Evolutionary conservation across 2,113 vertebrate genomes (phyloP).

Genomic region (Lagenorhynchus albirostris): DNA sequence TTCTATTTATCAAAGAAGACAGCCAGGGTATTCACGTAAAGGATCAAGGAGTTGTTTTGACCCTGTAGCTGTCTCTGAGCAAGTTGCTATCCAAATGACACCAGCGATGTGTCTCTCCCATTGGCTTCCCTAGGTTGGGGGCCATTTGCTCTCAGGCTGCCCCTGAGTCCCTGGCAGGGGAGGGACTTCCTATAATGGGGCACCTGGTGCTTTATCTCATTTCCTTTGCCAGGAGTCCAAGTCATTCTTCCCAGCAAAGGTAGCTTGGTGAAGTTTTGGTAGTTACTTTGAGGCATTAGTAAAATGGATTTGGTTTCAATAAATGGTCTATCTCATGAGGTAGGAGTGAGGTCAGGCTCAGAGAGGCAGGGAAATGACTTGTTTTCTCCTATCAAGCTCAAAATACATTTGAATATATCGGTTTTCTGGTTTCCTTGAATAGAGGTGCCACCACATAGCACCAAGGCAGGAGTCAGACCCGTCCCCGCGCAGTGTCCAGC

Average conservation of each 20-base stretch:
- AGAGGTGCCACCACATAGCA: too few relatives aligned
- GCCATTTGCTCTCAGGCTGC: not conserved
- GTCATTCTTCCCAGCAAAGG: not conserved
- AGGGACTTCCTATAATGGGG: rapidly evolving
- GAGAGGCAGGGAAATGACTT: not conserved
- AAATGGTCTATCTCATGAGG: not conserved
- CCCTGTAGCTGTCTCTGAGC: not conserved
- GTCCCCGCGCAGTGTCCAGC: not conserved
- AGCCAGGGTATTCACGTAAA: not conserved
- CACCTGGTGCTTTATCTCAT: not conserved
- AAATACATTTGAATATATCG: too few relatives aligned
- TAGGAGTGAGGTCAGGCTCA: not conserved
- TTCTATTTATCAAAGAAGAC: not conserved
- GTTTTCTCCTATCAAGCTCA: not conserved
- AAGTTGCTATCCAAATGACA: not conserved
- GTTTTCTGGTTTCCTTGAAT: not conserved
- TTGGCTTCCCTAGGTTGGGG: not conserved
- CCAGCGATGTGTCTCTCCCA: not conserved
- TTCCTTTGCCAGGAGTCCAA: not conserved
- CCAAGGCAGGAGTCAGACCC: not conserved
- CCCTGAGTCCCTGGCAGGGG: not conserved
- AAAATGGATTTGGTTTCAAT: not conserved
- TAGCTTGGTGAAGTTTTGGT: not conserved
- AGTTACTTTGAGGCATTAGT: not conserved
- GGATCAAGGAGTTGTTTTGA: not conserved